These are phyloP conservation scores for Pipa parva DNA, from an alignment of 2,113 vertebrate species.

Conservation along the genomic window DNA sequence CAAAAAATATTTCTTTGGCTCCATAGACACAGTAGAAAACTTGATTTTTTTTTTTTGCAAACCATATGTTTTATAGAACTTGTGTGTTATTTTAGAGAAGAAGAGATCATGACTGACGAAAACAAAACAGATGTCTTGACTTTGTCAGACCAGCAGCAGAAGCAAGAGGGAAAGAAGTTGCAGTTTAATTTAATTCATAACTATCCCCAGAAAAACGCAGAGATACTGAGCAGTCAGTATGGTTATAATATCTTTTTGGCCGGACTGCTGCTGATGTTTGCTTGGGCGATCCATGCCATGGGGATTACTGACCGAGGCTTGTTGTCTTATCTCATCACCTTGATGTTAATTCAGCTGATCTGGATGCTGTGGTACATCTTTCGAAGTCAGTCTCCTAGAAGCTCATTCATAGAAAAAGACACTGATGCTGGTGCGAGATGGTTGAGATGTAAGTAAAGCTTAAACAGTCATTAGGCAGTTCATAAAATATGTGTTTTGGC, in stretches of 20 bases:
- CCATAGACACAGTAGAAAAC: too few relatives aligned
- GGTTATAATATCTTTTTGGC: slow-evolving; percentile 85
- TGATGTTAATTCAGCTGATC: slow-evolving; percentile 86
- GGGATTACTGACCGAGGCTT: slow-evolving; percentile 74
- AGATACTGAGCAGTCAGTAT: slow-evolving; percentile 89
- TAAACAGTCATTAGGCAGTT: too few relatives aligned
- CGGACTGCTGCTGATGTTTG: slow-evolving; percentile 83
- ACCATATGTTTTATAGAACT: background rate
- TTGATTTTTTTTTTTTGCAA: background rate
- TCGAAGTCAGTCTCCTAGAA: slow-evolving; percentile 67
- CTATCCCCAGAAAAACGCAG: slow-evolving; percentile 81
- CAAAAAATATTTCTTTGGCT: too few relatives aligned
- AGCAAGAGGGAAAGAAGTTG: slow-evolving; percentile 51
- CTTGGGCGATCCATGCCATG: slow-evolving; percentile 73
- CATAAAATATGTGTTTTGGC: too few relatives aligned
- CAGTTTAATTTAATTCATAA: slow-evolving; percentile 54
- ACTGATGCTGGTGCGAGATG: slow-evolving; percentile 82
- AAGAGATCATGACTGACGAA: slow-evolving; percentile 17
- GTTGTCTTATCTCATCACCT: slow-evolving; percentile 75
- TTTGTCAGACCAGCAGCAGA: slow-evolving; percentile 59
- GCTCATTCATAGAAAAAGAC: slow-evolving; percentile 71
- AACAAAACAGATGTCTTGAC: slow-evolving; percentile 17
- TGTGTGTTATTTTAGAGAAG: background rate
- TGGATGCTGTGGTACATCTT: slow-evolving; percentile 96
- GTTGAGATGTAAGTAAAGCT: slow-evolving; percentile 83